phyloP scores from a whole-genome alignment of 2,113 vertebrate species.

The Lepisosteus oculatus region DNA sequence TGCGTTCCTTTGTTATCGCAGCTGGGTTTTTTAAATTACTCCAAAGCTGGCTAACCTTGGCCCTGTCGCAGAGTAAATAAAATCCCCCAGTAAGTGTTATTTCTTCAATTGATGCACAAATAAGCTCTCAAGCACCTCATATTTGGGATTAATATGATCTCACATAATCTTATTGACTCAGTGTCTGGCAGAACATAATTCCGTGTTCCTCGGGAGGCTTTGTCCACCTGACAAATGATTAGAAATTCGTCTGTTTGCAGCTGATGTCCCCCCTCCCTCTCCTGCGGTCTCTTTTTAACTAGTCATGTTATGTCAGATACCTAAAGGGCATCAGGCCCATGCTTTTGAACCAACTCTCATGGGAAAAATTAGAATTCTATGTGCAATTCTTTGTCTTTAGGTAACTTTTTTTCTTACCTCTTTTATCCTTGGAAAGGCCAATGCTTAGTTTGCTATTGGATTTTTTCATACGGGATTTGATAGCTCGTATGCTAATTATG shows the following conservation, averaged over 20 bases:
- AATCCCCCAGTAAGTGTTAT: slow-evolving; percentile 6
- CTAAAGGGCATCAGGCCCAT: slow-evolving; percentile 2
- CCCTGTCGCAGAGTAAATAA: slow-evolving; percentile 2
- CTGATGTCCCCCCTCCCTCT: not conserved
- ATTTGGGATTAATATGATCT: slow-evolving; percentile 24
- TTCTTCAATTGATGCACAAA: slow-evolving; percentile 6
- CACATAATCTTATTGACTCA: slow-evolving; percentile 20
- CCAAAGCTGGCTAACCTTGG: not conserved
- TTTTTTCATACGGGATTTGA: slow-evolving; percentile 6
- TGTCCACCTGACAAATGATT: slow-evolving; percentile 6
- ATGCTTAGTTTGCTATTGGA: not conserved
- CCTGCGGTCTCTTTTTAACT: not conserved
- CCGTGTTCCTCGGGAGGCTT: slow-evolving; percentile 13
- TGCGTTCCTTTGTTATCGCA: slow-evolving; percentile 23
- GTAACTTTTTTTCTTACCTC: slow-evolving; percentile 7
- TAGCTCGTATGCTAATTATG: slow-evolving; percentile 12
- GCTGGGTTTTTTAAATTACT: slow-evolving; percentile 16
- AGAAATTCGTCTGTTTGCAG: not conserved
- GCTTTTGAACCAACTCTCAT: not conserved
- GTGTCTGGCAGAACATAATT: slow-evolving; percentile 7
- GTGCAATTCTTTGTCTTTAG: slow-evolving; percentile 6
- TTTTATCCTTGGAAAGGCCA: slow-evolving; percentile 14
- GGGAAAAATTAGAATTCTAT: slow-evolving; percentile 10
- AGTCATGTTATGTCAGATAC: not conserved
- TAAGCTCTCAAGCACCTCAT: slow-evolving; percentile 15